These are phyloP conservation scores for Formica selysi DNA, from an alignment of 1,140 invertebrate genomes.

Conservation along the genomic window DNA sequence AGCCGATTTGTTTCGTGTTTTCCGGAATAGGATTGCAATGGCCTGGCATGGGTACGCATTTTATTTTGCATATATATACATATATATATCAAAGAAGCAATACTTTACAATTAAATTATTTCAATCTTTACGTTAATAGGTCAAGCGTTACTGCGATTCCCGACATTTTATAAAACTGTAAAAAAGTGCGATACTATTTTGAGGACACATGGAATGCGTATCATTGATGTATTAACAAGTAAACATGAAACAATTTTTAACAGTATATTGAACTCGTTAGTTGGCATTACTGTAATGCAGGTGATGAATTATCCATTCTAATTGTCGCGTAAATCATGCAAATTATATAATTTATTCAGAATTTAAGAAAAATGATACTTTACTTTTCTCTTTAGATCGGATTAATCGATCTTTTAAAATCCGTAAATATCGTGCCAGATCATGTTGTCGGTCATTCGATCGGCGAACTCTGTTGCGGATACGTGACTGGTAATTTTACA, in stretches of 20 bases:
- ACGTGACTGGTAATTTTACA: neutral
- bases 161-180: conserved; percentile 89
- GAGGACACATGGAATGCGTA: conserved; percentile 91
- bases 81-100: no score
- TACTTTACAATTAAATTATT: neutral
- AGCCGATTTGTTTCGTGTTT: conserved; percentile 71
- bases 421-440: conserved; percentile 46
- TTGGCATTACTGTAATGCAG: no score
- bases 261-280: no score
- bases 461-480: conserved; percentile 43
- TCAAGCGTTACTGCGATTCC: conserved; percentile 87
- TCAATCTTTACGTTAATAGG: conserved; percentile 56
- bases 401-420: conserved; percentile 51
- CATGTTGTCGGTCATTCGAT: conserved; percentile 40
- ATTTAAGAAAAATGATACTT: no score
- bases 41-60: conserved; percentile 2
- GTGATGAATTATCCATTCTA: neutral
- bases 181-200: conserved; percentile 91
- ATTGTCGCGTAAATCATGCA: no score
- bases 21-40: conserved; percentile 74
- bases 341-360: no score
- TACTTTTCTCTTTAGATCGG: conserved; percentile 29
- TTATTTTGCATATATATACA: no score
- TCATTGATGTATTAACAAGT: conserved; percentile 93
- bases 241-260: conserved; percentile 84